phyloP scores from a whole-genome alignment of 2,113 vertebrate genomes.

The Drymodes brunneopygia region DNA sequence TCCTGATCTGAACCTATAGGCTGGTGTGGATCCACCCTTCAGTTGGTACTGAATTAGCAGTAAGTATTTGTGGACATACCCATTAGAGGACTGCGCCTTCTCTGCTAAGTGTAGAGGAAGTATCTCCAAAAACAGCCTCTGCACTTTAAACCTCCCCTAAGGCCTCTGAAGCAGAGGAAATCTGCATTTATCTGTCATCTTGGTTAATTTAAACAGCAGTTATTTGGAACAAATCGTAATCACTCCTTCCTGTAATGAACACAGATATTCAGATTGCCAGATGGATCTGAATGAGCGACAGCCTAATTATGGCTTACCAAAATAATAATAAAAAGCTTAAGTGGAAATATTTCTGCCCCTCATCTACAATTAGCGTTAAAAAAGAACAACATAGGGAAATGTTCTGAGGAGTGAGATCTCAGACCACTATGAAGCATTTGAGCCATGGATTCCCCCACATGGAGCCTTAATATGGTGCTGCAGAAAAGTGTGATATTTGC shows the following conservation, averaged over 20 bases:
- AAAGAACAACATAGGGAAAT: not conserved
- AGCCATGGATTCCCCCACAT: not conserved
- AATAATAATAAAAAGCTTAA: not conserved
- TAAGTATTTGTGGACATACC: not conserved
- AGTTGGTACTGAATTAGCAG: not conserved
- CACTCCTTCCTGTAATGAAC: not conserved
- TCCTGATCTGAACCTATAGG: not conserved
- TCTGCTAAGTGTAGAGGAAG: not conserved
- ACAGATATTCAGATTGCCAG: slow-evolving; percentile 17
- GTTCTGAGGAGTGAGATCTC: not conserved
- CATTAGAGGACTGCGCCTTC: not conserved
- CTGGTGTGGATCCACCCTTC: not conserved
- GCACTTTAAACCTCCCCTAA: not conserved
- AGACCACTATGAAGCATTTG: not conserved
- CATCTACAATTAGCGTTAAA: not conserved
- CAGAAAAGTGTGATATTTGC: not conserved
- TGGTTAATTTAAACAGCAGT: slow-evolving; percentile 14
- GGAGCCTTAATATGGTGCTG: not conserved
- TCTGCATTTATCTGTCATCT: not conserved
- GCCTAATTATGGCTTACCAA: slow-evolving; percentile 24
- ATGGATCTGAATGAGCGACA: not conserved
- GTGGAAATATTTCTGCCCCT: slow-evolving; percentile 1
- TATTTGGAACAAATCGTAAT: not conserved
- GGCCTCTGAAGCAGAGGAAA: not conserved
- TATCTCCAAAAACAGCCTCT: not conserved